These are phyloP conservation scores for Festucalex cinctus DNA, from an alignment of 2,113 vertebrate species.

Conservation along the genomic window DNA sequence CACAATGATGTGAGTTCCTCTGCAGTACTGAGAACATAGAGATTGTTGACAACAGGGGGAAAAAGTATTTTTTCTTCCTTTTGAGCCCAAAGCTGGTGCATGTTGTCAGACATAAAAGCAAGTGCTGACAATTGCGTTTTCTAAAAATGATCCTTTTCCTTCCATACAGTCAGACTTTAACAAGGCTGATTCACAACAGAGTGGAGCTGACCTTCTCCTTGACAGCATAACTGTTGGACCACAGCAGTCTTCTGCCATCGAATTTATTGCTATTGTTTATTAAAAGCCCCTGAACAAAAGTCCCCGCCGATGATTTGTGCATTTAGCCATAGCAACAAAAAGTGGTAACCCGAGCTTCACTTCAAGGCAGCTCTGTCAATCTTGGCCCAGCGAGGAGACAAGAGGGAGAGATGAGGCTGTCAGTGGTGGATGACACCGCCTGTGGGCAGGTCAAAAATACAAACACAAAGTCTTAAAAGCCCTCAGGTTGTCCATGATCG, in stretches of 20 bases:
- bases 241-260: neutral
- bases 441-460: conserved; percentile 42
- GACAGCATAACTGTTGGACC: neutral
- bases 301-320: neutral
- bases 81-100: neutral
- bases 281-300: conserved; percentile 1
- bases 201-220: conserved; percentile 1
- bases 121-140: neutral
- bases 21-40: neutral
- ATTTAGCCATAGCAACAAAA: conserved; percentile 6
- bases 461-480: conserved; percentile 36
- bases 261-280: conserved; percentile 1
- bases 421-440: conserved; percentile 35
- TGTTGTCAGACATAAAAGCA: conserved; percentile 5
- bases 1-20: neutral
- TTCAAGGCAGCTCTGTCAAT: conserved; percentile 34
- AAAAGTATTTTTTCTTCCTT: neutral
- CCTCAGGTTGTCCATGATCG: conserved; percentile 22
- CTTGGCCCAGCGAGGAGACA: conserved; percentile 37
- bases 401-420: conserved; percentile 50
- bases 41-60: neutral
- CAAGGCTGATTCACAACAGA: conserved; percentile 2
- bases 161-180: neutral
- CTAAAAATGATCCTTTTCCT: conserved; percentile 13
- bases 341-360: conserved; percentile 3